Evolutionary conservation across 1,140 invertebrate species (phyloP).

Genomic region (Tetramorium simillimum): DNA sequence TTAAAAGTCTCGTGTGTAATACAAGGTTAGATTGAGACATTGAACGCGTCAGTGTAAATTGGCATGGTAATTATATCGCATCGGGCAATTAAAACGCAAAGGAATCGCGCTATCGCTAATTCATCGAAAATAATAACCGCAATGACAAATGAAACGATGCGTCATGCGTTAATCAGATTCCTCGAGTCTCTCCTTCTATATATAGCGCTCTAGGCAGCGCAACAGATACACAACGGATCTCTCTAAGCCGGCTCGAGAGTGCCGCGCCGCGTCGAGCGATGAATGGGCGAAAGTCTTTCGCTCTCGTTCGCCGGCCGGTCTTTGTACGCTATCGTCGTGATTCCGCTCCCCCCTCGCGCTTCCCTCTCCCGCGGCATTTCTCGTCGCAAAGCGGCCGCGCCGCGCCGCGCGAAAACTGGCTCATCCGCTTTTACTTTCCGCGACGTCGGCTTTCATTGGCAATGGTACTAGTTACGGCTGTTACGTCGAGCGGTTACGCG

Average conservation of each 20-base stretch:
- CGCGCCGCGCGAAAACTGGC: slow-evolving; percentile 76
- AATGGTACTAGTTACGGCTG: slow-evolving; percentile 84
- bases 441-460: slow-evolving; percentile 81
- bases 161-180: slow-evolving; percentile 13
- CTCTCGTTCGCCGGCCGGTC: slow-evolving; percentile 53
- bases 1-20: not conserved
- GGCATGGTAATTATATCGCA: not conserved
- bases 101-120: not conserved
- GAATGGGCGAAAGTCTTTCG: slow-evolving; percentile 71
- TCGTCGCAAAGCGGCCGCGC: slow-evolving; percentile 3
- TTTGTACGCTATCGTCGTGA: slow-evolving; percentile 33
- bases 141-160: not conserved
- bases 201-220: not conserved
- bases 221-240: slow-evolving; percentile 47
- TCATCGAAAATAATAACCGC: not conserved
- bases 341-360: slow-evolving; percentile 6
- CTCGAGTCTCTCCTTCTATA: not conserved
- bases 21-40: not conserved
- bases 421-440: slow-evolving; percentile 83
- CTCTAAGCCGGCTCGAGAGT: slow-evolving; percentile 40
- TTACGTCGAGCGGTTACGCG: slow-evolving; percentile 80
- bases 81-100: not conserved
- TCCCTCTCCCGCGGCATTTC: slow-evolving; percentile 43
- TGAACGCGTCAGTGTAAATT: not conserved
- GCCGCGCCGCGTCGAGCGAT: slow-evolving; percentile 32